These are phyloP conservation scores for Drosophila insularis DNA, from an alignment of 1,140 invertebrate genomes.

Conservation along the genomic window DNA sequence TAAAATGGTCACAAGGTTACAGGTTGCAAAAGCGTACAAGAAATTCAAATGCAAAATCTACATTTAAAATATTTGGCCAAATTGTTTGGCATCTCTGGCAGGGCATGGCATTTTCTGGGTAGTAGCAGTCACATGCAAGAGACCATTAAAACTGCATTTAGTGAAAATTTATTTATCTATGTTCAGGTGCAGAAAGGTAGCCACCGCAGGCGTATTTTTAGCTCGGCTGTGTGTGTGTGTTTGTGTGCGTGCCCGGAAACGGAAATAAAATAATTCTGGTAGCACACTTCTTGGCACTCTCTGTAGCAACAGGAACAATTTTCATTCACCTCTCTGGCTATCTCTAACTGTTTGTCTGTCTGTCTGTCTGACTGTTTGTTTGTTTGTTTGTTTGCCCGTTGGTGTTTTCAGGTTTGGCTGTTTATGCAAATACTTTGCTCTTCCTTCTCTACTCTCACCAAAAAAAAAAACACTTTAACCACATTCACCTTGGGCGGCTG, in stretches of 20 bases:
- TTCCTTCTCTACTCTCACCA: constrained; percentile 35
- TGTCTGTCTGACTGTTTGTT: constrained; percentile 27
- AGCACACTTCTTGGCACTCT: constrained; percentile 33
- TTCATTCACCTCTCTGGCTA: constrained; percentile 19
- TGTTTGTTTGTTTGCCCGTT: constrained; percentile 31
- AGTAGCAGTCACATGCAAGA: constrained; percentile 30
- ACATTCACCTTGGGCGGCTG: constrained; percentile 74
- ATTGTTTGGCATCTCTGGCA: constrained; percentile 27
- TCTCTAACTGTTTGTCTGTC: constrained; percentile 15
- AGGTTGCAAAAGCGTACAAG: no score
- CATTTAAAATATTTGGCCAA: background rate
- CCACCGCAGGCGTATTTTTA: constrained; percentile 68
- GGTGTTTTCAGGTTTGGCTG: constrained; percentile 46
- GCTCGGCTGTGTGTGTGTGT: constrained; percentile 58
- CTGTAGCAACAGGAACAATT: constrained; percentile 44
- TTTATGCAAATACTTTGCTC: constrained; percentile 75
- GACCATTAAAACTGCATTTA: constrained; percentile 79
- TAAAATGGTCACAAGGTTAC: background rate
- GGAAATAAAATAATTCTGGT: constrained; percentile 76
- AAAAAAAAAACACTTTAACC: constrained; percentile 79
- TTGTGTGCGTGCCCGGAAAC: constrained; percentile 67
- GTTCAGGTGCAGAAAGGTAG: constrained; percentile 51
- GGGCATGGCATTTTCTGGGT: constrained; percentile 24
- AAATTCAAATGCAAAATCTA: background rate
- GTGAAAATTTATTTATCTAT: constrained; percentile 65